A percentile compares a stretch with the other conserved stretches of the same genome.
phyloP scores from a whole-genome alignment of 2,888 invertebrate species.

The Lochmaea crataegi region DNA sequence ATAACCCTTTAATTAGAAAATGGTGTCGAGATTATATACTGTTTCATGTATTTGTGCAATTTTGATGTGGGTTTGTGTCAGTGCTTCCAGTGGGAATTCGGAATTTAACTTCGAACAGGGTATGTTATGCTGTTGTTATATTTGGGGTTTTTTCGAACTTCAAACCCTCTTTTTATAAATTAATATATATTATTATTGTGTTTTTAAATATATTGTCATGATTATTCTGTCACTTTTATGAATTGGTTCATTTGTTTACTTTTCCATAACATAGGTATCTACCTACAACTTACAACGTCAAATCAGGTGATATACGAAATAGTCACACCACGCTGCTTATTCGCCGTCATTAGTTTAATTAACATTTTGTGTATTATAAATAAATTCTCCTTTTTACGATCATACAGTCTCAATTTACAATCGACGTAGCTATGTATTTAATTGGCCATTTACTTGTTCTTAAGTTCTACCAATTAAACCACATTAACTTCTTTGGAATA shows the following conservation, averaged over 20 bases:
- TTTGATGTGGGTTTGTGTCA: slow-evolving; percentile 57
- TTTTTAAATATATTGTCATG: neutral
- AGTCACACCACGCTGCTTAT: slow-evolving; percentile 28
- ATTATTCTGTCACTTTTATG: slow-evolving; percentile 7
- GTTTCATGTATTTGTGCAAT: slow-evolving; percentile 53
- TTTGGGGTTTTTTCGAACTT: slow-evolving; percentile 18
- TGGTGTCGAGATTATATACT: slow-evolving; percentile 54
- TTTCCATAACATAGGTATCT: slow-evolving; percentile 29
- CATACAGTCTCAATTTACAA: neutral
- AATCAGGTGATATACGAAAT: slow-evolving; percentile 40
- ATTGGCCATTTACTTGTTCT: neutral
- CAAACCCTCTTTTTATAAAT: slow-evolving; percentile 2
- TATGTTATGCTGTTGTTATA: slow-evolving; percentile 47
- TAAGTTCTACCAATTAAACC: neutral
- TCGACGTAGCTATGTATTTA: neutral
- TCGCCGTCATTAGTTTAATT: slow-evolving; percentile 10
- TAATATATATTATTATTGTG: neutral
- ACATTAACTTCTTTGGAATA: neutral
- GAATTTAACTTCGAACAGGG: slow-evolving; percentile 55
- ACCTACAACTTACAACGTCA: slow-evolving; percentile 42
- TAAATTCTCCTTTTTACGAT: neutral
- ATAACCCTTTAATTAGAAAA: slow-evolving; percentile 47
- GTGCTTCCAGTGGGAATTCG: slow-evolving; percentile 55
- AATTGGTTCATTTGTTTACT: slow-evolving; percentile 40
- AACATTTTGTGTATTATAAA: slow-evolving; percentile 8